phyloP scores from a whole-genome alignment of 2,888 invertebrate species.

The Melipona beecheii region DNA sequence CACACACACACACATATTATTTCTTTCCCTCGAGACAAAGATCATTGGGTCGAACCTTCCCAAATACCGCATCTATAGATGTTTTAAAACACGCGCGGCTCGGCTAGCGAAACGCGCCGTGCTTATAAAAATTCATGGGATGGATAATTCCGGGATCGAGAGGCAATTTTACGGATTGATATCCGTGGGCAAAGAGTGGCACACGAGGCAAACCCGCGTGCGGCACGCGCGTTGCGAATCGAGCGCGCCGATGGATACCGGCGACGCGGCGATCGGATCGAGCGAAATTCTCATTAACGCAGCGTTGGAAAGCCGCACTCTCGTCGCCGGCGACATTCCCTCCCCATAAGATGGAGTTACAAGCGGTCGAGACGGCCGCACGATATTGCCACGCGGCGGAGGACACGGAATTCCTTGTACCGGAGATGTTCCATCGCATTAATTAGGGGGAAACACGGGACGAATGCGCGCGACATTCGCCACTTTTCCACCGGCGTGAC shows the following conservation, averaged over 20 bases:
- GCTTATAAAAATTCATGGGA: slow-evolving; percentile 69
- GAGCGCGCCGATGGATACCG: neutral
- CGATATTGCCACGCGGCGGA: slow-evolving; percentile 56
- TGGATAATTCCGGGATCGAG: slow-evolving; percentile 63
- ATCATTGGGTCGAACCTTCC: too few species aligned
- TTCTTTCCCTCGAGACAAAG: neutral
- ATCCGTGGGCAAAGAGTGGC: neutral
- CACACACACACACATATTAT: neutral
- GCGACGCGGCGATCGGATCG: slow-evolving; percentile 17
- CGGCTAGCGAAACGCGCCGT: neutral
- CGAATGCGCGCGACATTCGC: slow-evolving; percentile 45
- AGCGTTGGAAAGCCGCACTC: slow-evolving; percentile 37
- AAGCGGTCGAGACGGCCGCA: slow-evolving; percentile 42
- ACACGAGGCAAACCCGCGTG: neutral
- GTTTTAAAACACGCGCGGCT: neutral
- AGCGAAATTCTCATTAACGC: slow-evolving; percentile 66
- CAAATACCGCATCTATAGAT: neutral
- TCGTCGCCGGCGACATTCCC: slow-evolving; percentile 46
- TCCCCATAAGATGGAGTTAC: slow-evolving; percentile 55
- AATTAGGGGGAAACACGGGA: slow-evolving; percentile 65
- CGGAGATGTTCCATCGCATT: slow-evolving; percentile 57
- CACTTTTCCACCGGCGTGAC: slow-evolving; percentile 50
- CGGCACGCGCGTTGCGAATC: neutral
- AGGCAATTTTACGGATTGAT: slow-evolving; percentile 56
- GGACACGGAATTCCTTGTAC: slow-evolving; percentile 57